A percentile compares a stretch with the other conserved stretches of the same genome.
Evolutionary conservation across 2,888 invertebrate species (phyloP).

Genomic region (Syrista parreyssii): DNA sequence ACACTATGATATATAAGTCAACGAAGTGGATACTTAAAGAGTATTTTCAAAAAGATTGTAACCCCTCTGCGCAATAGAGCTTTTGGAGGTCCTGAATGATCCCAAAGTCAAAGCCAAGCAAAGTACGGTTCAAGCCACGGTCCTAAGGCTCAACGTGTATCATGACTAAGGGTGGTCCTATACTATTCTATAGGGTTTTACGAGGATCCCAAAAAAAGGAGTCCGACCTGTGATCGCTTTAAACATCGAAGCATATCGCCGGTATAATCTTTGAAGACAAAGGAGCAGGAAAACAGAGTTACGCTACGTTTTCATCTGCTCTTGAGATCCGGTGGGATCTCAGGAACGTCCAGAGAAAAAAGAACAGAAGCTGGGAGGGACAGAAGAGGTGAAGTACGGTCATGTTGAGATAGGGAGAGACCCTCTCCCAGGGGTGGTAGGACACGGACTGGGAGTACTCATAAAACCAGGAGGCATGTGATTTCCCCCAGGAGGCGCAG

Average conservation of each 20-base stretch:
- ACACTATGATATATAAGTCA: neutral
- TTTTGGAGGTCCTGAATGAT: neutral
- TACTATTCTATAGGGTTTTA: neutral
- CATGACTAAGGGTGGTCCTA: neutral
- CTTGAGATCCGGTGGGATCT: slow-evolving; percentile 27
- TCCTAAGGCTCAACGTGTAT: neutral
- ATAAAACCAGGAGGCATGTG: slow-evolving; percentile 61
- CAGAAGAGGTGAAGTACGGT: neutral
- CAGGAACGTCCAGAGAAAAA: slow-evolving; percentile 14
- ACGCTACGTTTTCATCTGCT: slow-evolving; percentile 33
- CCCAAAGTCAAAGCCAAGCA: neutral
- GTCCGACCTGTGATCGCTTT: slow-evolving; percentile 27
- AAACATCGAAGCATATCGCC: slow-evolving; percentile 48
- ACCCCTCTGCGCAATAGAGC: neutral
- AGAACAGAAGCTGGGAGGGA: slow-evolving; percentile 12
- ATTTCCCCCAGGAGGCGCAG: slow-evolving; percentile 60
- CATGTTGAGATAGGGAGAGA: neutral
- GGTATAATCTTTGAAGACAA: slow-evolving; percentile 48
- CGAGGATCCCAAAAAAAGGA: neutral
- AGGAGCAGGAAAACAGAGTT: slow-evolving; percentile 32
- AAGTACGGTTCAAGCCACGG: slow-evolving; percentile 1
- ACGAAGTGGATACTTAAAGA: neutral
- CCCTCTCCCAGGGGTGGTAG: slow-evolving; percentile 11
- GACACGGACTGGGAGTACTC: slow-evolving; percentile 48
- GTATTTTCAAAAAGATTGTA: neutral